Base-by-base conservation (phyloP, 2,797 vertebrate genomes). In the Sebastiscus tertius region DNA sequence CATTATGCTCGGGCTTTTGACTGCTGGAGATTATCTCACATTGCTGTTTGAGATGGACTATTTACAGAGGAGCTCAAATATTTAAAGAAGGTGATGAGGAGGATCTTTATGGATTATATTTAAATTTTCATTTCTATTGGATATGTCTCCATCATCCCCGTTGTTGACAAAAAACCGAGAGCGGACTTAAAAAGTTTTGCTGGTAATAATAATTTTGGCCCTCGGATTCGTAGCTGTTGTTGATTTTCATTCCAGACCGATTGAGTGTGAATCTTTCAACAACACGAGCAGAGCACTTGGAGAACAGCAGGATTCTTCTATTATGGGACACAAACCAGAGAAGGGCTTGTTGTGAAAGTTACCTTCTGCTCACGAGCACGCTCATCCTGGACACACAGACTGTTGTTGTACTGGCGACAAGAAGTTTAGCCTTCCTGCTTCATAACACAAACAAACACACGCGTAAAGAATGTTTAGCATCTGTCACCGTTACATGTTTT, bases 41-140 rank as follows among this genome's bases (percentile, higher is more conserved):
- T 68, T 29, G 11, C 70, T 84, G 80, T 65, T 83, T 75, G 76
- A 82, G 79, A 71, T 24, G 36, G 55, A 69, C 65, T 67, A 70
- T 89, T 80, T 78, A 75, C 86, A 68, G 71, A 87, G 78, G 59
- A 16, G 59, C 64, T 80, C 80, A 85, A 74, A 90, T 91, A 89
- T 91, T 89, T 77, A 75, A 83, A 89, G 75, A 87, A 73, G 80
- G 71, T 74, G 83, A 88, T 91, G 88, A 90, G 61, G 49, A 77
- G 74, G 83, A 86, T 85, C 62, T 82, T 72, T 56, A 66, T 65
- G 74, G 79, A 90, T 89, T 86, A 80, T 59, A 79, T 79, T 82
- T 56, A 65, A 79, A 83, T 83, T 83, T 80, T 68, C 12, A 69
- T 79, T 82, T 74, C 67, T 62, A 20, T 24, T 67, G 65, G 77